Evolutionary conservation across 2,113 vertebrate species (phyloP), one percentile per base, ranked within the genome.

Genomic region (Tachycineta bicolor): DNA sequence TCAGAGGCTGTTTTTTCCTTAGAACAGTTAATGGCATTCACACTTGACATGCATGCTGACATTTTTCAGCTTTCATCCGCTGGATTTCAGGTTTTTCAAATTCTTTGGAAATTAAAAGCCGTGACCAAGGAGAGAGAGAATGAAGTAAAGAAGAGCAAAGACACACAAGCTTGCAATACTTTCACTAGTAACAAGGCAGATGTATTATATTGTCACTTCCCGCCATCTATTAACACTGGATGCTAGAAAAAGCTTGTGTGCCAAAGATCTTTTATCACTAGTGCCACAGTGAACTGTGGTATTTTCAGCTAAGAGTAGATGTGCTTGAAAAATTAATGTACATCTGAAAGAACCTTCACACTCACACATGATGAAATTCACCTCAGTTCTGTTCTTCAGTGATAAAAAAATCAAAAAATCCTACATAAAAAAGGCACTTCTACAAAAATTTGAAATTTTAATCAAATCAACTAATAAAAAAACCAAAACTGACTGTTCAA

Each of bases 11-110:
- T 9, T 79, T 92, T 56, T 62, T 34, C 29, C 65, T 79, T 52
- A 39, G 12, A 84, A 75, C 13, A 87, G 7, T 34, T 70, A 89
- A 71, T 10, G 4, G 53, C 53, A 56, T 63, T 64, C 8, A 14
- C n/a, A 68, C 65, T 56, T 76, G 67, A 43, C 60, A 81, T n/a
- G 43, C 79, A 94, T 47, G 83, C 34, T 50, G 73, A 59, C 52
- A 68, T 70, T 84, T 75, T 79, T 71, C 70, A 75, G 58, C 58
- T 79, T 87, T 82, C 75, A 85, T 60, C 70, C 84, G 91, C 37
- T 39, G 64, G 44, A 41, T 87, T 94, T 92, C 59, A 75, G 17
- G 63, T 49, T 83, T 92, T 86, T 73, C 59, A 81, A 41, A 86
- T 29, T 77, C 58, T 76, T 83, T 49, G 37, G 37, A 93, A 90